Conservation (phyloP, 2,113 vertebrate genomes). For the Nanorana parkeri region DNA sequence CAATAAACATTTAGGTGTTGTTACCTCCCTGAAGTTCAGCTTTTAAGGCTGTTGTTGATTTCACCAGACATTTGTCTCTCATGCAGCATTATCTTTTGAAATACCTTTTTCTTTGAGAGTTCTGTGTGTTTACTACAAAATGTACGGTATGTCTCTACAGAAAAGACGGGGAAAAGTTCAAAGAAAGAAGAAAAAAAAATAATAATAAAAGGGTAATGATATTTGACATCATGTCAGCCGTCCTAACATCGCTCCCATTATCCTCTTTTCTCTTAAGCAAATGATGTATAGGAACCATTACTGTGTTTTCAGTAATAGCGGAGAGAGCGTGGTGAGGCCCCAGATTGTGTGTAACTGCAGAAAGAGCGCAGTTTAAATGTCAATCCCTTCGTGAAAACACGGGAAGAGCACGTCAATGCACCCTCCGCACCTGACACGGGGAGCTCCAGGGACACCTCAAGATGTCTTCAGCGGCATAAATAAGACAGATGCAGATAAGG, state of each 20-base stretch:
- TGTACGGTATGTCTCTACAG: not conserved
- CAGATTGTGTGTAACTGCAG: not conserved
- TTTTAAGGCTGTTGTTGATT: no score
- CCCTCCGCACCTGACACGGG: not conserved
- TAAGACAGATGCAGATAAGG: not conserved
- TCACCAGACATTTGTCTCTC: no score
- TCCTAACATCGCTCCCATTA: constrained; percentile 15
- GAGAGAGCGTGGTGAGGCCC: not conserved
- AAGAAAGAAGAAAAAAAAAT: constrained; percentile 50
- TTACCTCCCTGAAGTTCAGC: no score
- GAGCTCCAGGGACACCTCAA: not conserved
- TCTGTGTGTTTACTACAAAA: no score
- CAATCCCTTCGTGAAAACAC: constrained; percentile 39
- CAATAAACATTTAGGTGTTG: no score
- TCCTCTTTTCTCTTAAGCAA: constrained; percentile 1
- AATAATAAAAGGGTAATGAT: constrained; percentile 49
- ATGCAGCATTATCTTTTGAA: no score
- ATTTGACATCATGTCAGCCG: not conserved
- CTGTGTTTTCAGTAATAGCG: constrained; percentile 14
- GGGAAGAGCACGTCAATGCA: not conserved
- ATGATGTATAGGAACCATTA: constrained; percentile 41
- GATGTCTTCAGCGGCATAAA: not conserved
- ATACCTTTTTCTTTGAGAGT: no score
- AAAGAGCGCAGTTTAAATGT: constrained; percentile 57
- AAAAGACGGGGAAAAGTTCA: constrained; percentile 27